These are phyloP conservation scores for Xyliphius kryptos DNA, from an alignment of 2,113 vertebrate genomes.

Conservation along the genomic window DNA sequence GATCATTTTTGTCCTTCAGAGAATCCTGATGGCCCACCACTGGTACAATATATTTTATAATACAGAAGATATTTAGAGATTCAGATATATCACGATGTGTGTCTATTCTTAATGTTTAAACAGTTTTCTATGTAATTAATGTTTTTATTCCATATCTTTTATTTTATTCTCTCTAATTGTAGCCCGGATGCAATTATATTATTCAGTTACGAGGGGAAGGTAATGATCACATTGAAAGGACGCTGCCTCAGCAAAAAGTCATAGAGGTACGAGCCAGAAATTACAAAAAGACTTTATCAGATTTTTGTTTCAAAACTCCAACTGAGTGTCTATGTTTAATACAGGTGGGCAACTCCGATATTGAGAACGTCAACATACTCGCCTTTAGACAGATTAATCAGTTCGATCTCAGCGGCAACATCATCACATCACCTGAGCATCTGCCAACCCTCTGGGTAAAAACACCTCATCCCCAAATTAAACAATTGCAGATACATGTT, in stretches of 20 bases:
- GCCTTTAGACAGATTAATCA: conserved; percentile 96
- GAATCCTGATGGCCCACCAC: no score
- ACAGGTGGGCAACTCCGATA: conserved; percentile 86
- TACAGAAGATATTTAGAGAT: no score
- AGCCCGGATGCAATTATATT: conserved; percentile 87
- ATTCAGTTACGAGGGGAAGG: conserved; percentile 90
- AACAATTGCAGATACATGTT: not conserved
- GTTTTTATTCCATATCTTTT: no score
- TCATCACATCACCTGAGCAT: conserved; percentile 84
- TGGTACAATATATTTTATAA: no score
- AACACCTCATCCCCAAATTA: not conserved
- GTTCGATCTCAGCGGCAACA: conserved; percentile 93
- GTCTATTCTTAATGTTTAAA: no score
- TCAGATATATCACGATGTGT: no score
- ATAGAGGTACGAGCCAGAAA: conserved; percentile 83
- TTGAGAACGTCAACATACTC: conserved; percentile 89
- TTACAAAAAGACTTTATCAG: not conserved
- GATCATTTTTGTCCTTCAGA: no score
- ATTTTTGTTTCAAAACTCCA: not conserved
- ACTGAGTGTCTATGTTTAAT: conserved; percentile 35
- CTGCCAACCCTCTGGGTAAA: conserved; percentile 86
- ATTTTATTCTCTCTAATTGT: conserved; percentile 34
- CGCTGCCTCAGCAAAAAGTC: conserved; percentile 81
- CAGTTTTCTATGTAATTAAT: no score
- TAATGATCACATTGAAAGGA: conserved; percentile 92